These are phyloP conservation scores for Drosophila lini DNA, from an alignment of 1,140 invertebrate species.

Conservation along the genomic window DNA sequence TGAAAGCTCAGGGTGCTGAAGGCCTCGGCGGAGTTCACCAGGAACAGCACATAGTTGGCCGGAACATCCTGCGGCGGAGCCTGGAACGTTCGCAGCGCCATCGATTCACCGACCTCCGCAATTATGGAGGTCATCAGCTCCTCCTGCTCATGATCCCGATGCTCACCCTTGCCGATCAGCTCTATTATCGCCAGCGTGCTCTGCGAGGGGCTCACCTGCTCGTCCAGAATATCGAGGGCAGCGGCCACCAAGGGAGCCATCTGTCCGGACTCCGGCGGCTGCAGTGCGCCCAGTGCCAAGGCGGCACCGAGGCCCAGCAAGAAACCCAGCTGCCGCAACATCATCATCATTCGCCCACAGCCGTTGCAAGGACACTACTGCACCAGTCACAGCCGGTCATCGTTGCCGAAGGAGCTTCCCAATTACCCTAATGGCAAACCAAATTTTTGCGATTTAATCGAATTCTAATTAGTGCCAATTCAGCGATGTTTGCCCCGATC, in stretches of 20 bases:
- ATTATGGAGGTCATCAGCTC: slow-evolving; percentile 36
- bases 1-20: slow-evolving; percentile 45
- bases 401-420: neutral
- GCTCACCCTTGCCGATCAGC: neutral
- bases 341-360: slow-evolving; percentile 2
- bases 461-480: neutral
- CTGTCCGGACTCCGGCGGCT: neutral
- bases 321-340: slow-evolving; percentile 13
- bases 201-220: slow-evolving; percentile 34
- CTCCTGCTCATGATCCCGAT: slow-evolving; percentile 17
- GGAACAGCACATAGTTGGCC: slow-evolving; percentile 38
- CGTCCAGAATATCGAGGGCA: slow-evolving; percentile 38
- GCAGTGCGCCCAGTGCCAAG: slow-evolving; percentile 19
- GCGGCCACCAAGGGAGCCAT: slow-evolving; percentile 27
- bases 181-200: slow-evolving; percentile 52
- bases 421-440: slow-evolving; percentile 21
- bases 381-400: neutral
- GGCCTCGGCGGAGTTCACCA: slow-evolving; percentile 48
- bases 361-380: neutral
- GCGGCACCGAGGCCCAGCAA: slow-evolving; percentile 8
- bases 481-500: too few species aligned
- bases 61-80: slow-evolving; percentile 29
- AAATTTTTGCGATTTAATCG: slow-evolving; percentile 4
- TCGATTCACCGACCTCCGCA: slow-evolving; percentile 2
- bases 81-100: slow-evolving; percentile 43